Evolutionary conservation across 1,140 invertebrate species (phyloP), one percentile per base, ranked within the genome.

Genomic region (Sitophilus oryzae): DNA sequence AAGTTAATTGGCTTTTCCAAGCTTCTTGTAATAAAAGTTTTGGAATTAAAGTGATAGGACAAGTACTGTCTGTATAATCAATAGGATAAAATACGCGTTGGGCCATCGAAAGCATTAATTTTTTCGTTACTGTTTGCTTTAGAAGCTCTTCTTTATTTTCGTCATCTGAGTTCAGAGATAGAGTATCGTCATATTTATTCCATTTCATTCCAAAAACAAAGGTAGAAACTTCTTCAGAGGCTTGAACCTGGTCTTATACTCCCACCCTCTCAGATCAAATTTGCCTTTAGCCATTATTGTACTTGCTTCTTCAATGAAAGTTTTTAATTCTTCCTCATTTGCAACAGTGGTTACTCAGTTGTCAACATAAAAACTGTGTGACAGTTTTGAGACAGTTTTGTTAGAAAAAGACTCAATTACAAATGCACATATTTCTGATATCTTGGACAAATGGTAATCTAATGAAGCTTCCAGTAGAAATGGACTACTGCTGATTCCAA

Each of bases 191-290:
- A n/a, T n/a, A n/a, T 6, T 10, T 42, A 8, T 9, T 36, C 44
- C 21, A 18, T 18, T 11, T 3, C 10, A 14, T n/a, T 50, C 34
- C 4, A 47, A 34, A 14, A 14, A 22, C 16, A n/a, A 9, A 11
- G 16, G 16, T 47, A n/a, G n/a, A 35, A 35, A 14, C 10, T 14
- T 19, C 11, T 19, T 50, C 34, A n/a, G 21, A 10, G 18, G 16
- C 14, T 10, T 35, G 9, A 35, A 35, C n/a, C n/a, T 35, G 34
- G n/a, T 35, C 9, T 22, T 18, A 21, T 58, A 37, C 25, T 52
- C 57, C 64, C 66, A 68, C 43, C 61, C 47, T 46, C 63, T 18
- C n/a, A 67, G 20, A 9, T 67, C 61, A 55, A 67, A 64, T 51
- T 51, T 50, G 2, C 53, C 62, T 25, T 59, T 22, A 9, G 10